phyloP scores from a whole-genome alignment of 2,888 invertebrate genomes.

The Oxytorus armatus region DNA sequence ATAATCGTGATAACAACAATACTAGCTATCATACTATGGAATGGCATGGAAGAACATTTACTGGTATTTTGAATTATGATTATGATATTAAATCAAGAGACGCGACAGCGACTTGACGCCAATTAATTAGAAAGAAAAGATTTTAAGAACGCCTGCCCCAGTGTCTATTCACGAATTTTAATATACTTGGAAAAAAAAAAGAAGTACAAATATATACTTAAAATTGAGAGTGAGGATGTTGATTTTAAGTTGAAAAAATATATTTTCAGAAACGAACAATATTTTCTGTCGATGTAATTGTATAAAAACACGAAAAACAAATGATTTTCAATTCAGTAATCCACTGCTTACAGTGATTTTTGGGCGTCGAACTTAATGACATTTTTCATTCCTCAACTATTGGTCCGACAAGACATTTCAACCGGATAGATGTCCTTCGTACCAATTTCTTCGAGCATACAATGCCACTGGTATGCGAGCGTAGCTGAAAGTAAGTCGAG shows the following conservation, averaged over 20 bases:
- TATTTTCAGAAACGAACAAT: no score
- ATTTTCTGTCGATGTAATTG: no score
- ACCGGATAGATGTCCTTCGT: background rate
- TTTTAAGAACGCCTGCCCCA: no score
- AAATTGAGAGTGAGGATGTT: no score
- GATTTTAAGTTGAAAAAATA: no score
- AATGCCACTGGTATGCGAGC: background rate
- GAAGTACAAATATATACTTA: no score
- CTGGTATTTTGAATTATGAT: slow-evolving; percentile 6
- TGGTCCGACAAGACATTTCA: background rate
- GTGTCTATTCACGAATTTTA: no score
- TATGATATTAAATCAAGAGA: background rate
- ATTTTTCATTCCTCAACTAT: background rate
- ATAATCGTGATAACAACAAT: slow-evolving; percentile 54
- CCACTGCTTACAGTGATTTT: background rate
- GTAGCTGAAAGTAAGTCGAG: background rate
- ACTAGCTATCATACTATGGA: slow-evolving; percentile 22
- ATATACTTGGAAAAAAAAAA: no score
- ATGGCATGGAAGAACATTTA: slow-evolving; percentile 12
- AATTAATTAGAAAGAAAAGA: no score
- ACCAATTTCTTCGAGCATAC: background rate
- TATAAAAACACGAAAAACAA: no score
- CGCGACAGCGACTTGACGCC: no score
- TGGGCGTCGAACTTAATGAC: no score
- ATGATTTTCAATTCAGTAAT: background rate